These are phyloP conservation scores for Odocoileus hemionus DNA, from an alignment of 2,113 vertebrate genomes.

Conservation along the genomic window DNA sequence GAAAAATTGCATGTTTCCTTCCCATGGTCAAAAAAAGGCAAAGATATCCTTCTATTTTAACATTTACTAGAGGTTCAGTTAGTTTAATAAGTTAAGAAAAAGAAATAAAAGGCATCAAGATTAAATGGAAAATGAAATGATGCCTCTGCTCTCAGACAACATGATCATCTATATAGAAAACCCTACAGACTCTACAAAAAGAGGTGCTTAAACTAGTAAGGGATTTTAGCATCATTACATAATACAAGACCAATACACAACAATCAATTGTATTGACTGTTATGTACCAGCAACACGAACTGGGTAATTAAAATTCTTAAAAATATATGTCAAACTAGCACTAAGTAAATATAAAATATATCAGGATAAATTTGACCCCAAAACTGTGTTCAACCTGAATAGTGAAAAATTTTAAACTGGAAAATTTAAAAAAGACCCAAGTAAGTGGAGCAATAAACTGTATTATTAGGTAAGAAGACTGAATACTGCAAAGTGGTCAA, in stretches of 20 bases:
- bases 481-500: not conserved
- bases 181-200: not conserved
- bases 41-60: not conserved
- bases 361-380: not conserved
- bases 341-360: not conserved
- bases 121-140: not conserved
- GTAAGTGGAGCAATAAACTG: not conserved
- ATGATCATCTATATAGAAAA: not conserved
- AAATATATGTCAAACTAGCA: not conserved
- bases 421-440: not conserved
- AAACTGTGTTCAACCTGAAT: not conserved
- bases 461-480: not conserved
- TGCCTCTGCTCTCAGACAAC: not conserved
- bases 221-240: not conserved
- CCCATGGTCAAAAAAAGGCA: not conserved
- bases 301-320: not conserved
- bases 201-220: not conserved
- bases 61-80: not conserved
- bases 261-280: not conserved
- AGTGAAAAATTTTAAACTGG: not conserved
- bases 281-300: not conserved
- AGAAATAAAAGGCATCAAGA: not conserved
- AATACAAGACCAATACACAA: not conserved
- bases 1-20: not conserved
- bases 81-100: not conserved